phyloP scores from a whole-genome alignment of 2,113 vertebrate species.

The Girardinichthys multiradiatus region DNA sequence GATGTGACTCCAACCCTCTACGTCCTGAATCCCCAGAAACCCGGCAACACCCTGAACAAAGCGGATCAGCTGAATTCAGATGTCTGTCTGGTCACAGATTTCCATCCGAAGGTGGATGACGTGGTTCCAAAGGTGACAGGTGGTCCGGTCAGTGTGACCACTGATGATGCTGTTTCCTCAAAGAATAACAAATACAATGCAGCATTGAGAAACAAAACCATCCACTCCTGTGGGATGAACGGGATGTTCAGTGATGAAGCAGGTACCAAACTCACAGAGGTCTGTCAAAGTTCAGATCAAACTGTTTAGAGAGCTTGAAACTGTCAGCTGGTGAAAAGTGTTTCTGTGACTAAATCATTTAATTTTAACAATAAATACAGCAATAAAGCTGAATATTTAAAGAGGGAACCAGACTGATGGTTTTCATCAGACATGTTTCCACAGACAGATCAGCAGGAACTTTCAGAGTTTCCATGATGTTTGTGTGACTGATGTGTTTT shows the following conservation, averaged over 20 bases:
- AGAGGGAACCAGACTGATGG: too few species aligned
- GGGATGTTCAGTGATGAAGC: fast-evolving
- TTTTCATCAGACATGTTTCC: too few species aligned
- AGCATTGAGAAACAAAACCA: background rate
- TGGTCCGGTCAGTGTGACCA: fast-evolving
- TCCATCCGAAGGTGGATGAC: background rate
- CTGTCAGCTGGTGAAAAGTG: background rate
- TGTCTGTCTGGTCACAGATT: slow-evolving; percentile 61
- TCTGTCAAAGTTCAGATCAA: background rate
- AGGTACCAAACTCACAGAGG: background rate
- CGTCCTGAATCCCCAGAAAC: slow-evolving; percentile 3
- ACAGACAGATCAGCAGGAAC: too few species aligned
- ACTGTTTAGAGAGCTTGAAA: background rate
- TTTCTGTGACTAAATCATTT: background rate
- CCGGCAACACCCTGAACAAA: fast-evolving
- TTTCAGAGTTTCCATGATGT: too few species aligned
- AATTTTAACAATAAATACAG: background rate
- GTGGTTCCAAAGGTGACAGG: background rate
- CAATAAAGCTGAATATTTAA: too few species aligned
- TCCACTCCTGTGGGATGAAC: slow-evolving; percentile 30
- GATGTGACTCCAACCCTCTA: slow-evolving; percentile 15
- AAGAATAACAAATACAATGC: background rate
- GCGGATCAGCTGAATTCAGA: fast-evolving
- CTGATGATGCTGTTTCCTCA: fast-evolving
- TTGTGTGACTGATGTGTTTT: background rate